Conservation (phyloP, 2,888 invertebrate species). For the Eristalis arbustorum region DNA sequence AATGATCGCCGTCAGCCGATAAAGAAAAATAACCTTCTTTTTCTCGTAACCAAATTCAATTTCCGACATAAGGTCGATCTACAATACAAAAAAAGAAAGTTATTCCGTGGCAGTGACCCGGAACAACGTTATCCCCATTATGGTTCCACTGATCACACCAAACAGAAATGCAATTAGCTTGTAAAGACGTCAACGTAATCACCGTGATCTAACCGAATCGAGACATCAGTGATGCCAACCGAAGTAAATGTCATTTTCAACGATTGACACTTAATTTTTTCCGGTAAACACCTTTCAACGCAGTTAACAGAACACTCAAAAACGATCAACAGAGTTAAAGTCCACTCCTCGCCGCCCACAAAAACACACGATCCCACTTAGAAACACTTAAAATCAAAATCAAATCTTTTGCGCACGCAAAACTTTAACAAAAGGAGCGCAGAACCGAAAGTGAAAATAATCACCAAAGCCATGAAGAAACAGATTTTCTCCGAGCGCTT, state of each 20-base stretch:
- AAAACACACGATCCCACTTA: background rate
- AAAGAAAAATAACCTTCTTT: too few relatives aligned
- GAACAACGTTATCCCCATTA: too few relatives aligned
- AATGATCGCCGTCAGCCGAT: too few relatives aligned
- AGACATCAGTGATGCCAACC: background rate
- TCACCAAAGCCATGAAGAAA: slow-evolving; percentile 26
- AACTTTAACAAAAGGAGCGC: background rate
- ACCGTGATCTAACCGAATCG: background rate
- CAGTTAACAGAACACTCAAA: background rate
- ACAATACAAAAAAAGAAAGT: too few relatives aligned
- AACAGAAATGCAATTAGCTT: background rate
- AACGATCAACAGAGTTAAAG: slow-evolving; percentile 18
- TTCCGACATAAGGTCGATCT: too few relatives aligned
- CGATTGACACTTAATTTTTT: background rate
- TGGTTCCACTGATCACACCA: background rate
- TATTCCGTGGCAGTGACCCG: too few relatives aligned
- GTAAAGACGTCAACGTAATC: background rate
- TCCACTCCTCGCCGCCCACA: background rate
- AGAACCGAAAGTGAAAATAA: slow-evolving; percentile 60
- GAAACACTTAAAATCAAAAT: background rate
- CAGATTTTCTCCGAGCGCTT: slow-evolving; percentile 37
- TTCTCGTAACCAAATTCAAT: too few relatives aligned
- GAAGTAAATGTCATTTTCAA: background rate
- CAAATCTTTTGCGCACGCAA: slow-evolving; percentile 12
- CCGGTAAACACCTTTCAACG: background rate